A percentile compares a stretch with the other conserved stretches of the same genome.
phyloP scores from a whole-genome alignment of 2,888 invertebrate genomes.

The Lasiommata megera region DNA sequence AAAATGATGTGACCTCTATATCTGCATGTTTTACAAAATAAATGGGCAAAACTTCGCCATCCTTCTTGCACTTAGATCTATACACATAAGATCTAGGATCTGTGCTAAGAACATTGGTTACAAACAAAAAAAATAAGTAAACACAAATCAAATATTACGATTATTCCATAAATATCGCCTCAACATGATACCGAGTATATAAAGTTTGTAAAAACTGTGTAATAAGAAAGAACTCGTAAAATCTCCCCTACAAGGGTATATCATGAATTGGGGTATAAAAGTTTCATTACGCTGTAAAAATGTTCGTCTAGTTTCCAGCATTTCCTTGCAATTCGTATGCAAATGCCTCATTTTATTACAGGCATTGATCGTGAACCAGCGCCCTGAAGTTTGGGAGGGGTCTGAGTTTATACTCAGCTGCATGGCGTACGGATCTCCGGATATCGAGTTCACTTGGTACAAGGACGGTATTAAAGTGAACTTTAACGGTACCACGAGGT shows the following conservation, averaged over 20 bases:
- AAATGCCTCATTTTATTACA: conserved; percentile 38
- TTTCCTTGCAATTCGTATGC: conserved; percentile 25
- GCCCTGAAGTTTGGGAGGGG: conserved; percentile 83
- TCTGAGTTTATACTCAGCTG: conserved; percentile 90
- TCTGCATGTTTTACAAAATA: too few relatives aligned
- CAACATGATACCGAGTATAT: neutral
- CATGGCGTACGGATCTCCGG: conserved; percentile 88
- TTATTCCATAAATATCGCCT: neutral
- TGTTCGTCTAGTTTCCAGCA: conserved; percentile 24
- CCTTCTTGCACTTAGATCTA: too few relatives aligned
- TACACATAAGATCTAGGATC: too few relatives aligned
- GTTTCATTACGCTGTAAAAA: conserved; percentile 29
- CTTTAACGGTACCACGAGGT: conserved; percentile 87
- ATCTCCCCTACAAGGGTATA: conserved; percentile 7
- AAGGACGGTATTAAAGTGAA: conserved; percentile 90
- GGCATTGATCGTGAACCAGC: conserved; percentile 66
- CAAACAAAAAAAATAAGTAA: too few relatives aligned
- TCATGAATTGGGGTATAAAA: conserved; percentile 26
- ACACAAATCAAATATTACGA: too few relatives aligned
- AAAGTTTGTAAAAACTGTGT: conserved; percentile 1
- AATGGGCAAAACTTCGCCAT: too few relatives aligned
- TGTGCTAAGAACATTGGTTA: too few relatives aligned
- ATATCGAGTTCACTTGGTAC: conserved; percentile 89
- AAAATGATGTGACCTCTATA: too few relatives aligned
- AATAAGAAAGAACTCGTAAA: conserved; percentile 27